These are phyloP conservation scores for Trisateles emortualis DNA, from an alignment of 2,888 invertebrate genomes.

Conservation along the genomic window DNA sequence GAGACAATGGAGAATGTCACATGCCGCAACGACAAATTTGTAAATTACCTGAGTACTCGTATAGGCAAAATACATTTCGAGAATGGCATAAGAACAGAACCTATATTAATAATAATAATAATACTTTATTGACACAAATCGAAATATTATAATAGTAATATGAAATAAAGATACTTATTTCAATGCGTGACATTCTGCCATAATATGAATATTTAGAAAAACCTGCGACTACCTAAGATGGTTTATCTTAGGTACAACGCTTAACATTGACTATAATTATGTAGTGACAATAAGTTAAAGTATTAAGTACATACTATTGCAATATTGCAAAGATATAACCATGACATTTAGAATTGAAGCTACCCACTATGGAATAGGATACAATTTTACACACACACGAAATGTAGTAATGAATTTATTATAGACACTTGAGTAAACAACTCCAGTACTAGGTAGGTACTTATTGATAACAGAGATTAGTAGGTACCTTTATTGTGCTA, in stretches of 20 bases:
- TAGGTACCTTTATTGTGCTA: neutral
- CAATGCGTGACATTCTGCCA: no score
- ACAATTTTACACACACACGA: constrained; percentile 37
- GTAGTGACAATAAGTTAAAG: neutral
- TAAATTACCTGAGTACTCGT: no score
- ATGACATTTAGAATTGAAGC: constrained; percentile 26
- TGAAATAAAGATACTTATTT: no score
- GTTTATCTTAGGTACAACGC: neutral
- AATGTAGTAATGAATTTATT: constrained; percentile 15
- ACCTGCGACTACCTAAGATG: no score
- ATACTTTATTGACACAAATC: no score
- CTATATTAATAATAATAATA: no score
- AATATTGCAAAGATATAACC: constrained; percentile 26
- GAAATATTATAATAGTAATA: no score
- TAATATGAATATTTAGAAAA: no score
- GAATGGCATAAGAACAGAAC: no score
- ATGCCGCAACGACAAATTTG: no score
- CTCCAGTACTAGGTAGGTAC: neutral
- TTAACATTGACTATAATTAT: neutral
- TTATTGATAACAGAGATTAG: constrained; percentile 1
- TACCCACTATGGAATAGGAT: constrained; percentile 36
- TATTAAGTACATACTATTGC: constrained; percentile 39
- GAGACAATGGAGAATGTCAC: no score
- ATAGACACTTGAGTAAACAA: neutral
- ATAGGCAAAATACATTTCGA: no score